Base-by-base conservation (phyloP, 2,888 invertebrate species). In the Lathronympha strigana region DNA sequence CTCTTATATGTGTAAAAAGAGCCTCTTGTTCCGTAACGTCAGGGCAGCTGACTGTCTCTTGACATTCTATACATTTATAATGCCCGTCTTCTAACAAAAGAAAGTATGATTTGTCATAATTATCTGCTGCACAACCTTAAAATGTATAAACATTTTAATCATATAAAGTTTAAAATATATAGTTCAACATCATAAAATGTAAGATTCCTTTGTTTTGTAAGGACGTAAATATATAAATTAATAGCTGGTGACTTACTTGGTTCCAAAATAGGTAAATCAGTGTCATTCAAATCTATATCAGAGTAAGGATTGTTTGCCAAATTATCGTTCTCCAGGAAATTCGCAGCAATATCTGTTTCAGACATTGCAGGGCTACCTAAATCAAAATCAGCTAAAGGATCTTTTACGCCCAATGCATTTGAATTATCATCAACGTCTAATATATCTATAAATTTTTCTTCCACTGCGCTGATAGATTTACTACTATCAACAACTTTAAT, bases 381-480 rank as follows among this genome's bases (percentile, higher is more conserved):
- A 57, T 57, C 45, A 21, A 57, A 57, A 45, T 45, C 57, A 28
- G 57, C 57, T 57, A 47, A 58, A 4, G 57, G 57, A 33, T 58
- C 57, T 31, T 55, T 55, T 5, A 25, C 17, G 25, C 19, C 19
- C 45, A 45, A 33, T 33, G 31, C 21, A 45, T 45, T 33, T 19
- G 33, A 58, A 58, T 23, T 33, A 47, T 17, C 13, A 45, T 58
- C 31, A 21, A 45, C 17, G 3, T 28, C 21, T 6, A 31, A 13
- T 43, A 57, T 0, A 21, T 45, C 40, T 9, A 19, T 21, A 11
- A 33, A 8, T 21, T 15, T 58, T 58, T 31, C 45, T 21, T 58
- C 45, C 1, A 9, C 4, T 19, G 9, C 23, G 13, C 2, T 19
- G n/a, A 15, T 13, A 8, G 9, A 11, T 47, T 58, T n/a, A n/a